Evolutionary conservation across 2,888 invertebrate species (phyloP), one percentile per base, ranked within the genome.

Genomic region (Lepidochrysops patricia): DNA sequence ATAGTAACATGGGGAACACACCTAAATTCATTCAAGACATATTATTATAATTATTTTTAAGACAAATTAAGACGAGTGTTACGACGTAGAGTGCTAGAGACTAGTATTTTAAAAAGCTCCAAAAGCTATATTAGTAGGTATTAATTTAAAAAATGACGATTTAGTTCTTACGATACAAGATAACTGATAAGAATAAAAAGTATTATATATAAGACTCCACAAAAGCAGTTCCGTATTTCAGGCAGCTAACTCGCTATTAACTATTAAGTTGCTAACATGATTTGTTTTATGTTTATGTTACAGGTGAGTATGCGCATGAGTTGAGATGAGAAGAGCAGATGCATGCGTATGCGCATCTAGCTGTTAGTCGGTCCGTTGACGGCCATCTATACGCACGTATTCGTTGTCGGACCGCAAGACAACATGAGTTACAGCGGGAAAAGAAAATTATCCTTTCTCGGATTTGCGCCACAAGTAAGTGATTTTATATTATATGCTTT

Each of bases 371-470:
- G 66, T 65, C 64, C 65, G 72, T 66, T 68, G 69, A 66, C 67
- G 67, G 67, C 69, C 62, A 68, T 62, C 63, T 58, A 59, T 61
- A 57, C 63, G 66, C 69, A 66, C 68, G 67, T 65, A 60, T 29
- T 62, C 60, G 58, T 60, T 65, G 65, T 64, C 58, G 64, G 61
- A 34, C 60, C 66, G 32, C 60, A 34, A 2, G 48, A 29, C 61
- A 61, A 67, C 65, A 84, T 85, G 84, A 84, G 90, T 70, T 43
- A 43, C 43, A 91, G 90, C 70, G 92, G 91, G 74, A 91, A 91
- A 73, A 91, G 93, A 80, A 94, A 94, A 77, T 87, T 94, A 60
- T 94, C 94, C 57, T 94, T 94, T 79, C 90, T 94, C 65, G 93
- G 94, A 70, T 94, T 94, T 74, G 90, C 91, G 63, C 91, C 91